These are phyloP conservation scores for Salticus scenicus DNA, from an alignment of 2,888 invertebrate species.

Conservation along the genomic window DNA sequence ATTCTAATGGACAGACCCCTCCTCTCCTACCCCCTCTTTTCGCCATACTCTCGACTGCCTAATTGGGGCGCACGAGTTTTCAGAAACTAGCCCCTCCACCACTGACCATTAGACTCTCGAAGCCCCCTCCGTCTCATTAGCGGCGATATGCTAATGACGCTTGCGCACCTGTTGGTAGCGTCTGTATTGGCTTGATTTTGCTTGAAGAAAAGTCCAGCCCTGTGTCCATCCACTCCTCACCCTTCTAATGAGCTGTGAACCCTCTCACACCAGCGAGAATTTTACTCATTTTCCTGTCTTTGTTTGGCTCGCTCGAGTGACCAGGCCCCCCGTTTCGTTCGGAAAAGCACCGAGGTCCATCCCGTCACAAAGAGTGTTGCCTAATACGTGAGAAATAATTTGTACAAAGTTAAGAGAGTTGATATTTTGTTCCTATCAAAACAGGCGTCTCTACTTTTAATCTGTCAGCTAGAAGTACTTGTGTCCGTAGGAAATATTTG, in stretches of 20 bases:
- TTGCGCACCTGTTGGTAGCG: conserved; percentile 34
- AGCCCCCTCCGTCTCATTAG: conserved; percentile 5
- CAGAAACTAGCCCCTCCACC: neutral
- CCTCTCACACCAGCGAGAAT: neutral
- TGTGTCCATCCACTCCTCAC: conserved; percentile 20
- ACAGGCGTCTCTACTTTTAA: too few species aligned
- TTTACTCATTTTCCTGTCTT: neutral
- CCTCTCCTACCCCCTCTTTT: conserved; percentile 10
- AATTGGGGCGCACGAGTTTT: neutral
- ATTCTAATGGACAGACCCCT: conserved; percentile 7
- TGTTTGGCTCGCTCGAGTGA: neutral
- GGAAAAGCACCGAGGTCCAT: too few species aligned
- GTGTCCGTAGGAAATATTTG: too few species aligned
- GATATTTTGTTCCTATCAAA: too few species aligned
- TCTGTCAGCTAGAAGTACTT: too few species aligned
- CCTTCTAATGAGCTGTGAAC: neutral
- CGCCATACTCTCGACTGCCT: neutral
- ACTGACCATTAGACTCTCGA: conserved; percentile 11
- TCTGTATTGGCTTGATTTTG: conserved; percentile 48
- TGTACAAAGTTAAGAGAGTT: too few species aligned
- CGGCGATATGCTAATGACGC: conserved; percentile 9
- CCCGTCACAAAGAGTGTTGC: too few species aligned
- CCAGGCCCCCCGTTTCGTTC: too few species aligned
- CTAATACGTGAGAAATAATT: too few species aligned
- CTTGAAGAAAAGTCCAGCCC: conserved; percentile 25